These are phyloP conservation scores for Urocyon cinereoargenteus DNA, from an alignment of 2,797 vertebrate species.

Conservation along the genomic window DNA sequence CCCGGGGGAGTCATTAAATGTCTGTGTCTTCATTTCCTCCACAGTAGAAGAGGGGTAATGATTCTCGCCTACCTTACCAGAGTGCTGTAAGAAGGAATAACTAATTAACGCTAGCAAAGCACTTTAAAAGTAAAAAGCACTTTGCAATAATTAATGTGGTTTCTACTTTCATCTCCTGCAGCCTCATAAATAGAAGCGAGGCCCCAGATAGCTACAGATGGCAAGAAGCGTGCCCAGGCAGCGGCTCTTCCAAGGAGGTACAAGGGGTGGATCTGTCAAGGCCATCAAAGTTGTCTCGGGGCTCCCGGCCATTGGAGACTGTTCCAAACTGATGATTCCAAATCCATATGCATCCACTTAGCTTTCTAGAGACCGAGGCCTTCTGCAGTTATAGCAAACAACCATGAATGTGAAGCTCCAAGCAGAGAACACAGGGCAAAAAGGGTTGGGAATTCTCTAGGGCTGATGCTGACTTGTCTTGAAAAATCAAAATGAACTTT, in stretches of 20 bases:
- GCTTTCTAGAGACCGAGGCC: slow-evolving; percentile 43
- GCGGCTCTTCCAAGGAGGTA: neutral
- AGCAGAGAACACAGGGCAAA: neutral
- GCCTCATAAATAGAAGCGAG: neutral
- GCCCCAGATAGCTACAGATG: neutral
- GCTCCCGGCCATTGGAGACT: slow-evolving; percentile 22
- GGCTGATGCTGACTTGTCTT: slow-evolving; percentile 55
- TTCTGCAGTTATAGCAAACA: slow-evolving; percentile 43
- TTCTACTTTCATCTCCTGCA: slow-evolving; percentile 66
- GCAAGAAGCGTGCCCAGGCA: neutral
- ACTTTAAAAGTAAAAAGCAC: slow-evolving; percentile 73
- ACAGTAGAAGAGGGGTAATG: slow-evolving; percentile 45
- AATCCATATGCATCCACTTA: slow-evolving; percentile 67
- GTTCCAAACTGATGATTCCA: slow-evolving; percentile 44
- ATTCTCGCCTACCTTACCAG: slow-evolving; percentile 63
- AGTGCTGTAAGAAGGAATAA: slow-evolving; percentile 58
- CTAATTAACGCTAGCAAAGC: slow-evolving; percentile 51
- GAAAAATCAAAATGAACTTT: slow-evolving; percentile 73
- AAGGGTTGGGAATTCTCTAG: slow-evolving; percentile 14
- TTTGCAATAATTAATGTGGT: slow-evolving; percentile 64
- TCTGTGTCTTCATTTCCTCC: slow-evolving; percentile 76
- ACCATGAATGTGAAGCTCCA: neutral
- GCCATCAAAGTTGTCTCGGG: slow-evolving; percentile 37
- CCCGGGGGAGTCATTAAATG: slow-evolving; percentile 74
- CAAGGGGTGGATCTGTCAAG: neutral